phyloP scores from a whole-genome alignment of 2,888 invertebrate genomes.

The Drosophila neutralis region DNA sequence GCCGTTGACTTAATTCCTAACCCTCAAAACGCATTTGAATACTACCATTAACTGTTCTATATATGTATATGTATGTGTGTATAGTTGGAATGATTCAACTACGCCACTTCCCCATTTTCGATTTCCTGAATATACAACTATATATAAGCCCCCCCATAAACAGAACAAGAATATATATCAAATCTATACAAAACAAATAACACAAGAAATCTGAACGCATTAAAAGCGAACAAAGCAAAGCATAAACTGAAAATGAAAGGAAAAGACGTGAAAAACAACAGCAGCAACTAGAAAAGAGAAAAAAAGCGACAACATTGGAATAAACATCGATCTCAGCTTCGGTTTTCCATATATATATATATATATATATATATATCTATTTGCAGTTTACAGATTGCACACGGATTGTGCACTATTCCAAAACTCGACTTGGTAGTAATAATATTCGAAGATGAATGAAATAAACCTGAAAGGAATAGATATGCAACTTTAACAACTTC shows the following conservation, averaged over 20 bases:
- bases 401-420: neutral
- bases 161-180: neutral
- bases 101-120: neutral
- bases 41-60: constrained; percentile 2
- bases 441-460: neutral
- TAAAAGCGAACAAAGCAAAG: constrained; percentile 28
- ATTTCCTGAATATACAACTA: constrained; percentile 13
- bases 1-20: constrained; percentile 32
- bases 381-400: neutral
- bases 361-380: neutral
- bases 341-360: neutral
- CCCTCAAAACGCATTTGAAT: neutral
- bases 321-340: neutral
- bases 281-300: neutral
- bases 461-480: neutral
- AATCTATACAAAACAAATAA: constrained; percentile 15
- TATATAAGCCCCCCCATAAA: constrained; percentile 4
- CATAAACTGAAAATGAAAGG: neutral
- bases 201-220: constrained; percentile 1
- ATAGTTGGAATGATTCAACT: constrained; percentile 26
- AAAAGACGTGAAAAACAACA: constrained; percentile 4
- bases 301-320: neutral
- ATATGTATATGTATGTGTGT: constrained; percentile 23
- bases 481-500: neutral
- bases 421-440: neutral